Percentiles rank a stretch among this genome's conserved stretches.
Evolutionary conservation across 2,113 vertebrate genomes (phyloP).

Genomic region (Paracanthobrama guichenoti): DNA sequence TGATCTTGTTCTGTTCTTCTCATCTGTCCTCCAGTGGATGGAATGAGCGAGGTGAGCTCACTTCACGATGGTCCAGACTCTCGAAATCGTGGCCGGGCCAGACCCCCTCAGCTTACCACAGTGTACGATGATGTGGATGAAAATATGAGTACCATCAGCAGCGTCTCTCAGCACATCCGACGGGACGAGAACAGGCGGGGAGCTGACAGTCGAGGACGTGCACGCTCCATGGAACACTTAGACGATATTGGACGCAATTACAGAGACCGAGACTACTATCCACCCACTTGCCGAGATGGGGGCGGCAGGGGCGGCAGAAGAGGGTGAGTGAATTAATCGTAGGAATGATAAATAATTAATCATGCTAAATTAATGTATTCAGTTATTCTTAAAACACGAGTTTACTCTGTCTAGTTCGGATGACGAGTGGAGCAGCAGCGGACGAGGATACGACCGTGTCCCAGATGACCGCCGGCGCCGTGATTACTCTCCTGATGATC

Average conservation of each 20-base stretch:
- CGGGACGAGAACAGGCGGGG: constrained; percentile 62
- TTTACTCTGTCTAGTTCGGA: constrained; percentile 65
- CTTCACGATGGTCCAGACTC: constrained; percentile 78
- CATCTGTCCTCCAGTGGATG: constrained; percentile 68
- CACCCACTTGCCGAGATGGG: constrained; percentile 38
- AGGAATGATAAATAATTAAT: neutral
- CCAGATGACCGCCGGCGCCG: constrained; percentile 68
- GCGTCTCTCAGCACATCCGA: constrained; percentile 75
- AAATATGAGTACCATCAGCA: constrained; percentile 80
- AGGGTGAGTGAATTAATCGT: constrained; percentile 64
- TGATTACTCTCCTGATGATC: constrained; percentile 70
- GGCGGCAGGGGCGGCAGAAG: constrained; percentile 67
- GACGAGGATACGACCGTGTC: constrained; percentile 61
- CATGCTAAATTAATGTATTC: neutral
- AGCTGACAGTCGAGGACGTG: constrained; percentile 58
- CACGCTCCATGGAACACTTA: constrained; percentile 85
- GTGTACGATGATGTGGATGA: constrained; percentile 73
- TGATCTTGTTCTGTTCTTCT: neutral
- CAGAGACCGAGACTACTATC: constrained; percentile 57
- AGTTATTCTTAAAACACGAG: neutral
- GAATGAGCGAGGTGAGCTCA: constrained; percentile 85
- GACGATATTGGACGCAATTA: constrained; percentile 74
- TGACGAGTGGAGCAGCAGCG: constrained; percentile 74
- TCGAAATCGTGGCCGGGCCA: constrained; percentile 68
- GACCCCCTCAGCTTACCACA: constrained; percentile 73